Evolutionary conservation across 2,888 invertebrate genomes (phyloP), one percentile per base, ranked within the genome.

Genomic region (Carterocephalus palaemon): DNA sequence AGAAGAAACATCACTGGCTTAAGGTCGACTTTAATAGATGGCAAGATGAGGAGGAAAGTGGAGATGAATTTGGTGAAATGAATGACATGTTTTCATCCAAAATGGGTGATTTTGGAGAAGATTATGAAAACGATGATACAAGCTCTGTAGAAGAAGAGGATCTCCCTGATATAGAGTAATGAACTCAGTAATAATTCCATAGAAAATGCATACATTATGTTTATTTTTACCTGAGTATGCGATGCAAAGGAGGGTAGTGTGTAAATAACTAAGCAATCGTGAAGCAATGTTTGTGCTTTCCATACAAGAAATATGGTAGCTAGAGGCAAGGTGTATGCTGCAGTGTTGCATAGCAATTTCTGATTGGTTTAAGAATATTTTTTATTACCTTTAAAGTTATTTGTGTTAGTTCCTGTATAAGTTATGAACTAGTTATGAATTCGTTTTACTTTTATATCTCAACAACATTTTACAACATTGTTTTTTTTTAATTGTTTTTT

Each of bases 21-120:
- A 98, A 97, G 88, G 94, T 97, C 56, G 98, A 99, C 74, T 99
- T 99, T 75, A 93, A 95, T 70, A 96, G 97, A 81, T 99, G 98
- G 98, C 93, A 93, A 75, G 98, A 98, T 86, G 98, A 98, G 81
- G 95, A 96, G 64, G 98, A 98, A 48, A 95, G 94, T 48, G 95
- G 93, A 5, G 94, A 94, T 59, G 96, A 95, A 26, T 49, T 69
- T 49, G 71, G 73, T 51, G 68, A 72, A 16, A 68, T 69, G 66
- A 73, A 72, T 58, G 77, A 81, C 43, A 77, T 81, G 72, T 77
- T 82, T 48, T 67, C 72, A 7, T 66, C 67, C 51, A 76, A 78
- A 64, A 59, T 77, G 52, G 69, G 70, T 15, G 66, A 70, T 31
- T 70, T 68, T 49, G 74, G 69, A 23, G 76, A 74, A 51, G 75